Base-by-base conservation (phyloP, 1,140 invertebrate species). In the Saxidomus purpurata region DNA sequence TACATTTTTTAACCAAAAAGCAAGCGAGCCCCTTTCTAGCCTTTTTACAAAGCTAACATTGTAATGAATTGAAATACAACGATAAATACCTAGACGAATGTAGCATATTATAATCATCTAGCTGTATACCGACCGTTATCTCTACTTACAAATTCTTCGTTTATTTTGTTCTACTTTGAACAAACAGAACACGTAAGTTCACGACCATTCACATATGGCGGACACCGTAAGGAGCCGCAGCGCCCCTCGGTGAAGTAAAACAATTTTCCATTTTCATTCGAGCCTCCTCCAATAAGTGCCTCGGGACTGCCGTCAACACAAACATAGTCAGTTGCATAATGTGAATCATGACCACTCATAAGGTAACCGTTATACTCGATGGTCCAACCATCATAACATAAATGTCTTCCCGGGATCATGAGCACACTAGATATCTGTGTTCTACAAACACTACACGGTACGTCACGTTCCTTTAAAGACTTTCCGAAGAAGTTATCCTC, bases 291-390 rank as follows among this genome's bases (percentile, higher is more conserved):
- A 13, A 9, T 8, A 6, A 69, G 4, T 28, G 19, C 19, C 28
- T 69, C 63, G 6, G 34, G 28, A 31, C 31, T 9, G 11, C 4
- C 28, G 19, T 69, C 63, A 31, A 69, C 13, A 38, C 63, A 69
- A 34, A 69, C 63, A 69, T 8, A 69, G 11, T 69, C 63, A 31
- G 13, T 22, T 59, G n/a, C 55, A 22, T 11, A 4, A 17, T 25
- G 40, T 15, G 85, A n/a, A 22, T 8, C 31, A 19, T 88, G 31
- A 31, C 77, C 88, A 19, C 89, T 36, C 31, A 86, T 77, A n/a
- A 92, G 82, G 52, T 91, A 90, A 9, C 92, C 92, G 0, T 43
- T 38, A 67, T 92, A 92, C 81, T 91, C 88, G 9, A 49, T 22
- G 0, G 63, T 81, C 91, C 91, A 92, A 11, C 82, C 82, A 17